These are phyloP conservation scores for Coccyzus lansbergi DNA, from an alignment of 2,797 vertebrate genomes.

Conservation along the genomic window DNA sequence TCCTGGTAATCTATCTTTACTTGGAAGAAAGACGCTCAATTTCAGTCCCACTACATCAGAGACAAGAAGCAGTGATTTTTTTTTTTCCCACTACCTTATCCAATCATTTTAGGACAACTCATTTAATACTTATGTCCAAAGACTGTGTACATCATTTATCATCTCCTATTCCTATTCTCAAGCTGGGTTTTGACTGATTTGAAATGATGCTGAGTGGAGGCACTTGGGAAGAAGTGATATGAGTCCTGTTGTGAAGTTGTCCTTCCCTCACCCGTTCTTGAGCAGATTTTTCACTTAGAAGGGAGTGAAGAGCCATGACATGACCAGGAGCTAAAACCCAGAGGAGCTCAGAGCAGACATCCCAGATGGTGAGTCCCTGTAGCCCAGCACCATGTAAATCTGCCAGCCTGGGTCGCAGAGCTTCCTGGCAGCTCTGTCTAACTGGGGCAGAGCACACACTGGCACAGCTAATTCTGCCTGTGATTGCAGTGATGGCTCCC, in stretches of 20 bases:
- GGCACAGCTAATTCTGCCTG: neutral
- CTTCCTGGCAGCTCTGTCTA: neutral
- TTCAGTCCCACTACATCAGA: neutral
- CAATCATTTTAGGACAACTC: conserved; percentile 19
- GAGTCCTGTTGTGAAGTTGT: conserved; percentile 34
- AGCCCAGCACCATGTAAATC: neutral
- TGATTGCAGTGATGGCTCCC: neutral
- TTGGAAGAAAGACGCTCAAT: neutral
- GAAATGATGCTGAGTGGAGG: neutral
- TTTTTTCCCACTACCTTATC: neutral
- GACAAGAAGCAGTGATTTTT: neutral
- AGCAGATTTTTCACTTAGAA: neutral
- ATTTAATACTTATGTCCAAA: neutral
- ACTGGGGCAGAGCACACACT: neutral
- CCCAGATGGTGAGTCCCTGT: neutral
- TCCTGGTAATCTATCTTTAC: neutral
- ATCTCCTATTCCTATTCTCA: neutral
- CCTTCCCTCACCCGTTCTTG: neutral
- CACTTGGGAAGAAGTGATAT: neutral
- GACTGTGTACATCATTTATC: neutral
- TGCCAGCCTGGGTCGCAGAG: neutral
- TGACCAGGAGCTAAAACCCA: neutral
- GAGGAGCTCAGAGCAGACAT: neutral
- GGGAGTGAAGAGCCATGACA: neutral
- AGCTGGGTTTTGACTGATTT: neutral